A percentile compares a stretch with the other conserved stretches of the same genome.
phyloP scores from a whole-genome alignment of 37 sponge, comb jelly and placozoan species.

The Eunapius fragilis region DNA sequence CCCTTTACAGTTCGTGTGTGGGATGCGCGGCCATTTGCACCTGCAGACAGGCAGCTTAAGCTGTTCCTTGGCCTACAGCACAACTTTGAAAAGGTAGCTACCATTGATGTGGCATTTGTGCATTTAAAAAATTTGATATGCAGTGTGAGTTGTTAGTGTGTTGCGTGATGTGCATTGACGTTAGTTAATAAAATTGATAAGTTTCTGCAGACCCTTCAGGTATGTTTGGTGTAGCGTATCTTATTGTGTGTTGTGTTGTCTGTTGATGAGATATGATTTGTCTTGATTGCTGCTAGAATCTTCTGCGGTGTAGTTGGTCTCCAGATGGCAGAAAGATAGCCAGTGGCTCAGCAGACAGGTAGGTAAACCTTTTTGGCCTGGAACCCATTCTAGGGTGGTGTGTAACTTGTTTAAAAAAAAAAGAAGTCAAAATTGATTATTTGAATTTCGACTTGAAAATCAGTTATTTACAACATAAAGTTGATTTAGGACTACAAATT shows the following conservation, averaged over 20 bases:
- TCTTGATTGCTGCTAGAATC: constrained; percentile 43
- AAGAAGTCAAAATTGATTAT: too few relatives aligned
- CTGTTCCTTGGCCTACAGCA: constrained; percentile 85
- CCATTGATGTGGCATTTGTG: too few relatives aligned
- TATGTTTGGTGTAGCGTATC: background rate
- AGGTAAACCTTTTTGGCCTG: constrained; percentile 45
- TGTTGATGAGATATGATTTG: too few relatives aligned
- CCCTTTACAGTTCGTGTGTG: constrained; percentile 80
- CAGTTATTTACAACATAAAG: too few relatives aligned
- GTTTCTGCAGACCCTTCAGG: too few relatives aligned
- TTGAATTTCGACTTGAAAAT: too few relatives aligned
- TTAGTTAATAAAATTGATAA: too few relatives aligned
- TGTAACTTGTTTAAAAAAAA: too few relatives aligned
- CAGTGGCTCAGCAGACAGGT: constrained; percentile 94
- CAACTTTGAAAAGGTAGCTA: constrained; percentile 93
- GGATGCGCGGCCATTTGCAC: constrained; percentile 94
- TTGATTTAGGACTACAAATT: too few relatives aligned
- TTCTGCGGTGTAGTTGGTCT: constrained; percentile 87
- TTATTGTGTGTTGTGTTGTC: background rate
- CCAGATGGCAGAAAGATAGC: constrained; percentile 88
- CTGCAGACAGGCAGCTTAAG: constrained; percentile 82
- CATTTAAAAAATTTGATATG: too few relatives aligned
- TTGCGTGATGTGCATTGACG: background rate
- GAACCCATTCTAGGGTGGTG: background rate
- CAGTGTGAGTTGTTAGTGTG: background rate